phyloP scores from a whole-genome alignment of 64 coral and sea anemone species.

The Exaiptasia diaphana region DNA sequence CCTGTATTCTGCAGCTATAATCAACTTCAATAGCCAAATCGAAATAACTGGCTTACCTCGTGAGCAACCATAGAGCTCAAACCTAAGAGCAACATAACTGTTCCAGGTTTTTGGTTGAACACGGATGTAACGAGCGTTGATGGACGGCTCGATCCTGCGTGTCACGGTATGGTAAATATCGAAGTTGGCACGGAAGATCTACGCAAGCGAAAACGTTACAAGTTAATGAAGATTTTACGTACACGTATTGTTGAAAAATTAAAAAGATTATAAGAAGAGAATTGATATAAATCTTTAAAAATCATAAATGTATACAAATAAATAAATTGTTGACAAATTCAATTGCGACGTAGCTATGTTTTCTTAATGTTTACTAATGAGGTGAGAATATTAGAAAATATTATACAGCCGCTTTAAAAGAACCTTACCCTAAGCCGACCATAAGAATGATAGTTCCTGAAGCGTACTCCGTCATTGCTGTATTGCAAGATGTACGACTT shows the following conservation, averaged over 20 bases:
- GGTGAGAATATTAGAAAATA: not conserved
- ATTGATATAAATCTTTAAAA: no score
- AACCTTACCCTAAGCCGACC: conserved; percentile 32
- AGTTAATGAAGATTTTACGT: not conserved
- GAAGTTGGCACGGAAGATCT: conserved; percentile 70
- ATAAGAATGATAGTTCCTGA: conserved; percentile 18
- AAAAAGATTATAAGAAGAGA: not conserved
- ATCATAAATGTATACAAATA: conserved; percentile 1
- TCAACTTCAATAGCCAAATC: no score
- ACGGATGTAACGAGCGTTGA: conserved; percentile 69
- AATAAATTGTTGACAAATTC: not conserved
- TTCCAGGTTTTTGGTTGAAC: conserved; percentile 66
- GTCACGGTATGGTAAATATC: conserved; percentile 68
- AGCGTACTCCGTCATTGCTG: conserved; percentile 20
- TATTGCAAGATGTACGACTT: conserved; percentile 37
- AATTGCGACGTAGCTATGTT: no score
- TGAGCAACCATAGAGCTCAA: conserved; percentile 74
- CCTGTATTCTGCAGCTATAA: no score
- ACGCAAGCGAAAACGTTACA: not conserved
- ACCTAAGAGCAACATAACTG: conserved; percentile 59
- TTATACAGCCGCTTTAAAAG: not conserved
- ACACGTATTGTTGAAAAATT: not conserved
- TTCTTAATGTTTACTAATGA: no score
- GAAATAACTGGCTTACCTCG: not conserved
- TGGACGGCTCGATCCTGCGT: conserved; percentile 40